Evolutionary conservation across 2,797 vertebrate species (phyloP), one percentile per base, ranked within the genome.

Genomic region (Clarias fuscus): DNA sequence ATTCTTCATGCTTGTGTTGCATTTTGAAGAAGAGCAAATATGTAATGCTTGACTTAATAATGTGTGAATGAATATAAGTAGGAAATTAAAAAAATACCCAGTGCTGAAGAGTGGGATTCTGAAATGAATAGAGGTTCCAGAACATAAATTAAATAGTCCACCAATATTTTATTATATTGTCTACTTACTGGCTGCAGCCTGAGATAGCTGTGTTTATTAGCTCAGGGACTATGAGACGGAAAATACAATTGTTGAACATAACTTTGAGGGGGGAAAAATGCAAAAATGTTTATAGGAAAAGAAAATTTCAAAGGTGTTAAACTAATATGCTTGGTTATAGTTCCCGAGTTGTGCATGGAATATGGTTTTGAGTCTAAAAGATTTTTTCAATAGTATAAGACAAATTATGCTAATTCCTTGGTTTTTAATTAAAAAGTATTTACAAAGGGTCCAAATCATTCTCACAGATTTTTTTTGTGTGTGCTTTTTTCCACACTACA

Each of bases 131-230:
- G 59, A n/a, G 58, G 61, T 85, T 77, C 43, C 81, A 86, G 61
- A 6, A 70, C 30, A 65, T 67, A 61, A 83, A 83, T 83, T 68
- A 70, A 82, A 84, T 80, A 30, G 67, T 40, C 59, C 33, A 40
- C 81, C 82, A 73, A 58, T 72, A 83, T 83, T 86, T 83, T 77
- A 84, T 84, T 87, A 85, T 76, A 82, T 85, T 82, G 37, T 70
- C 79, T 17, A 33, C 37, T 27, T 59, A 17, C 58, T 65, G 71
- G 48, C 18, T 30, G 13, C 30, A 33, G 70, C 30, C 75, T 67
- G 61, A 67, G 59, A 56, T 43, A 62, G 20, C 33, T 40, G 20
- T 75, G 59, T 77, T 86, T 75, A 65, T 33, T 27, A 61, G 79
- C 24, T 43, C 40, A 48, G 76, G 56, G 37, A 53, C 73, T n/a